These are phyloP conservation scores for Nasonia oneida DNA, from an alignment of 2,888 invertebrate species.

Conservation along the genomic window DNA sequence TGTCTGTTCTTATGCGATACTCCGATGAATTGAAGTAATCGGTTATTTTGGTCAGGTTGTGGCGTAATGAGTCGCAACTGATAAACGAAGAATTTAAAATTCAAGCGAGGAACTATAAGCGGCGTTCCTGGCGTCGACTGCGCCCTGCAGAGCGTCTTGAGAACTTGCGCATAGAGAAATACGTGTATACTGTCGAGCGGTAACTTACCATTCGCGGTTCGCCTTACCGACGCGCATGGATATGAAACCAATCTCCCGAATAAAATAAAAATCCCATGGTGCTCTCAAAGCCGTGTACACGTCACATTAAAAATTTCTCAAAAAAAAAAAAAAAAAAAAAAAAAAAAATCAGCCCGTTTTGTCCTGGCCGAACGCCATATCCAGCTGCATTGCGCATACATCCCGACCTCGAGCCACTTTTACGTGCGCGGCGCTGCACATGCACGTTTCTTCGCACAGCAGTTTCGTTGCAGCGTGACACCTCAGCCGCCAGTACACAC, in stretches of 20 bases:
- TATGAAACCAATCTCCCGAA: not conserved
- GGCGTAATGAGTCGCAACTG: too few species aligned
- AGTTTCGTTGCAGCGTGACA: conserved; percentile 12
- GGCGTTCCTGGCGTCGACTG: not conserved
- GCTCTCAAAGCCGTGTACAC: too few species aligned
- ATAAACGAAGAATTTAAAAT: too few species aligned
- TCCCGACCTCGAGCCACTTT: not conserved
- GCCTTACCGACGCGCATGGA: conserved; percentile 32
- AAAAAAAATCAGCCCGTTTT: too few species aligned
- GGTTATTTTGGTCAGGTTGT: too few species aligned
- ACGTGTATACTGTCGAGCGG: conserved; percentile 15
- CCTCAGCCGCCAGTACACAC: not conserved
- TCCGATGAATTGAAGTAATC: too few species aligned
- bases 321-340: too few species aligned
- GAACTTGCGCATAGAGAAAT: not conserved
- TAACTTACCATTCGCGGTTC: conserved; percentile 49
- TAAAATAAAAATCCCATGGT: not conserved
- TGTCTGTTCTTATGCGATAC: not conserved
- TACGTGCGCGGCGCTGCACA: not conserved
- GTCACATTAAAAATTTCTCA: too few species aligned
- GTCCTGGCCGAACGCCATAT: too few species aligned
- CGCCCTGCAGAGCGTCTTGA: not conserved
- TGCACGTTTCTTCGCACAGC: not conserved
- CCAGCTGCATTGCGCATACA: not conserved
- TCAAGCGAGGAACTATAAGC: not conserved